These are phyloP conservation scores for Capromys pilorides DNA, from an alignment of 2,797 vertebrate genomes.

Conservation along the genomic window DNA sequence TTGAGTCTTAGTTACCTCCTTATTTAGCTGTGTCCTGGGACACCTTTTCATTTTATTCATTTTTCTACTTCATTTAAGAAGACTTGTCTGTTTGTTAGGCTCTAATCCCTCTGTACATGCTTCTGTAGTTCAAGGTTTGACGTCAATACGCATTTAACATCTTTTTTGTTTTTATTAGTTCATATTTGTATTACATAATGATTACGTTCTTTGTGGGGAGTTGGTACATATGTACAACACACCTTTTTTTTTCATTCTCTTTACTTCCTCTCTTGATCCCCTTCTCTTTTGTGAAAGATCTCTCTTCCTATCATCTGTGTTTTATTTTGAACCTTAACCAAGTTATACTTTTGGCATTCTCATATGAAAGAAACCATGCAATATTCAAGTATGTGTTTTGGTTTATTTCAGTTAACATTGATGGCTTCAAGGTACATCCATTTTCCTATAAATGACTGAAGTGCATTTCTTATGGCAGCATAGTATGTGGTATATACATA, in stretches of 20 bases:
- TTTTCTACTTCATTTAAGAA: conserved; percentile 14
- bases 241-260: background rate
- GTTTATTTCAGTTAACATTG: background rate
- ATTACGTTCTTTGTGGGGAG: background rate
- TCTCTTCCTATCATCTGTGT: background rate
- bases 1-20: background rate
- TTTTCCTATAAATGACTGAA: background rate
- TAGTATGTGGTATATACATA: background rate
- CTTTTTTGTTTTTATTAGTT: background rate
- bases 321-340: background rate
- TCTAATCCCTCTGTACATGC: background rate
- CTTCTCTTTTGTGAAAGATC: background rate
- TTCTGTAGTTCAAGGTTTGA: background rate
- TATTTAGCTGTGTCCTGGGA: background rate
- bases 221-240: background rate
- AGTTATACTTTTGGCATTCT: background rate
- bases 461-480: background rate
- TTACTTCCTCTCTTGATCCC: background rate
- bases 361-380: background rate
- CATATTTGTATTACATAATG: background rate
- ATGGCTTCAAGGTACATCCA: background rate
- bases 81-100: background rate
- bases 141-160: background rate
- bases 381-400: background rate
- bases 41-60: background rate